phyloP scores from a whole-genome alignment of 2,888 invertebrate species.

The Cheilosia impressa region DNA sequence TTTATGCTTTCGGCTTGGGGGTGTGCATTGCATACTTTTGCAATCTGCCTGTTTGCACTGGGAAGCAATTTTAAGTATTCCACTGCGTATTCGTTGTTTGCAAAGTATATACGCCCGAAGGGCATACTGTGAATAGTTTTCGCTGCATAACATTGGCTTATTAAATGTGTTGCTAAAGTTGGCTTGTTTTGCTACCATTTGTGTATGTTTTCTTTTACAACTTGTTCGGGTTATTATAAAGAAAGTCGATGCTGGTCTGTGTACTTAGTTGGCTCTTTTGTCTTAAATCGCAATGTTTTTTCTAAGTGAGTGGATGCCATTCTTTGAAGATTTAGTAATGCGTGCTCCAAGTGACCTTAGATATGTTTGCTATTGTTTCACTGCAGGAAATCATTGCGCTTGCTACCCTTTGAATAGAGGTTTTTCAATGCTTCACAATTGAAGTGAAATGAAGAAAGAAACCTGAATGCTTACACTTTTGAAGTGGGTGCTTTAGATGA shows the following conservation, averaged over 20 bases:
- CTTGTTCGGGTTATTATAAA: not conserved
- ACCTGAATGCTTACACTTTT: too few relatives aligned
- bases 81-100: constrained; percentile 14
- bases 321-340: too few relatives aligned
- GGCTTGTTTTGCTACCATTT: not conserved
- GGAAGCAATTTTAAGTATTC: constrained; percentile 50
- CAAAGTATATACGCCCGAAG: constrained; percentile 14
- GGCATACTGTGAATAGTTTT: constrained; percentile 7
- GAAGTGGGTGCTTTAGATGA: too few relatives aligned
- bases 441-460: too few relatives aligned
- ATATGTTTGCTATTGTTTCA: too few relatives aligned
- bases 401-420: too few relatives aligned
- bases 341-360: too few relatives aligned
- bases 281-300: not conserved
- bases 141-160: not conserved
- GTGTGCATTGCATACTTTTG: constrained; percentile 18
- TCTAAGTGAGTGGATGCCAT: not conserved
- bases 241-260: not conserved
- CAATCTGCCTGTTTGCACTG: constrained; percentile 42
- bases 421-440: too few relatives aligned
- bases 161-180: constrained; percentile 3
- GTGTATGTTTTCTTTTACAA: not conserved
- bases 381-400: too few relatives aligned
- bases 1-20: constrained; percentile 15
- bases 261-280: not conserved